These are phyloP conservation scores for Mactromeris polynyma DNA, from an alignment of 2,888 invertebrate species.

Conservation along the genomic window DNA sequence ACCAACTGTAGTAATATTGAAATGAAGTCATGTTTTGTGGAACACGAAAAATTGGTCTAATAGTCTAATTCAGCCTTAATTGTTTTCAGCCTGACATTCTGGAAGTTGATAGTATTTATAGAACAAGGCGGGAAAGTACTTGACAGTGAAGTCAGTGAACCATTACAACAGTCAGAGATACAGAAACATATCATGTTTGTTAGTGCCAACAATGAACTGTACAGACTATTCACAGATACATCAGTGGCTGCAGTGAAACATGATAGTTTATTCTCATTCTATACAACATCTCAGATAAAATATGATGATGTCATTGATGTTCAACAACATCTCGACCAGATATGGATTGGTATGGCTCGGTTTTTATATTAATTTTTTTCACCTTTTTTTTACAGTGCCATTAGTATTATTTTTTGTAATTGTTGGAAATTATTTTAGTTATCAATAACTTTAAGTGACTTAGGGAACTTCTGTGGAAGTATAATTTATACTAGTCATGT, in stretches of 20 bases:
- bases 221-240: slow-evolving; percentile 37
- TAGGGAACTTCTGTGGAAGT: no score
- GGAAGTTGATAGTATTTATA: slow-evolving; percentile 68
- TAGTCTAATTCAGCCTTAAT: no score
- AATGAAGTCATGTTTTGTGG: no score
- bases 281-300: slow-evolving; percentile 40
- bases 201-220: slow-evolving; percentile 52
- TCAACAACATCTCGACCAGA: slow-evolving; percentile 33
- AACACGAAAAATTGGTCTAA: no score
- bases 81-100: slow-evolving; percentile 63
- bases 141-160: slow-evolving; percentile 57
- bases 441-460: no score
- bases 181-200: slow-evolving; percentile 37
- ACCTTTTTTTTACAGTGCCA: no score
- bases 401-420: no score
- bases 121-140: slow-evolving; percentile 52
- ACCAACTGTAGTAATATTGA: no score
- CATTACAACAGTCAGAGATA: slow-evolving; percentile 48
- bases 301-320: slow-evolving; percentile 57
- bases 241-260: slow-evolving; percentile 48
- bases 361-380: no score
- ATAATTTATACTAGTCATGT: no score
- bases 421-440: no score
- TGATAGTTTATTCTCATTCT: slow-evolving; percentile 65
- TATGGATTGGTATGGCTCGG: slow-evolving; percentile 37